A percentile compares a stretch with the other conserved stretches of the same genome.
phyloP scores from a whole-genome alignment of 1,140 invertebrate genomes.

The Drosophila oshimai region DNA sequence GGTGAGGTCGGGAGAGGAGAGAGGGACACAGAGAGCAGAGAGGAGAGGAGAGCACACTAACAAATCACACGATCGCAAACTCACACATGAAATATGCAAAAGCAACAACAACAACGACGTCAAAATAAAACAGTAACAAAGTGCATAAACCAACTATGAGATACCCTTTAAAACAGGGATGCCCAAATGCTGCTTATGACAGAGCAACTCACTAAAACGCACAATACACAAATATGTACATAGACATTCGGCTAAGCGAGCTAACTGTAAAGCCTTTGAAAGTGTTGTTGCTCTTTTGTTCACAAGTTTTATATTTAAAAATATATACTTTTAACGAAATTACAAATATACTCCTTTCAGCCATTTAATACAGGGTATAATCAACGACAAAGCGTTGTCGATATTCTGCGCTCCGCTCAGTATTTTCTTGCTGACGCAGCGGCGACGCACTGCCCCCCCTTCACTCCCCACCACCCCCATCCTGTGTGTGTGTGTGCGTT shows the following conservation, averaged over 20 bases:
- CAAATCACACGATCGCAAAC: conserved; percentile 38
- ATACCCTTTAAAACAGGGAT: conserved; percentile 3
- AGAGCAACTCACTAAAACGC: no score
- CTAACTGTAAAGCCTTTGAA: no score
- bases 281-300: no score
- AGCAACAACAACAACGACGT: conserved; percentile 33
- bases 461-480: background rate
- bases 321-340: no score
- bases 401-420: conserved; percentile 29
- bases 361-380: background rate
- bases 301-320: no score
- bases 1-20: background rate
- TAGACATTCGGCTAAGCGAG: no score
- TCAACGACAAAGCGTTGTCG: conserved; percentile 20
- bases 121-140: conserved; percentile 20
- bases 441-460: conserved; percentile 13
- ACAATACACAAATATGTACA: no score
- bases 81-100: conserved; percentile 36
- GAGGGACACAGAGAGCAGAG: background rate
- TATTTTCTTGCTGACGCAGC: conserved; percentile 73
- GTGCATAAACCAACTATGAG: background rate
- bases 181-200: no score
- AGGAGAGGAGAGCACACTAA: conserved; percentile 11
- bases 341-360: background rate
- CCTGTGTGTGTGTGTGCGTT: background rate